Percentiles rank a stretch among this genome's conserved stretches.
phyloP scores from a whole-genome alignment of 2,888 invertebrate species.

The Microctonus brassicae region DNA sequence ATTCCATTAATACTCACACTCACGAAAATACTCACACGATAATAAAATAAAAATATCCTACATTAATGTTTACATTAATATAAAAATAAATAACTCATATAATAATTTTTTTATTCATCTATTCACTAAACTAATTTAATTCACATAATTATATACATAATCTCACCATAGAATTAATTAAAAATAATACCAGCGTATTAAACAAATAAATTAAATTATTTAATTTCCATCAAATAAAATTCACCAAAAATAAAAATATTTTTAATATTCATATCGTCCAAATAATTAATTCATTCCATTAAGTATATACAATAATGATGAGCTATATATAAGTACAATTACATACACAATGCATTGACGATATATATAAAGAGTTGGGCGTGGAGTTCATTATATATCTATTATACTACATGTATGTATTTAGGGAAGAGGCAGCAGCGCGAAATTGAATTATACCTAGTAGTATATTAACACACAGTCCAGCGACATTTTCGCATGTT shows the following conservation, averaged over 20 bases:
- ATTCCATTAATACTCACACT: neutral
- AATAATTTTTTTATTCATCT: too few relatives aligned
- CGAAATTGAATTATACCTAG: slow-evolving; percentile 51
- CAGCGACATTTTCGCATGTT: slow-evolving; percentile 51
- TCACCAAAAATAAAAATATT: neutral
- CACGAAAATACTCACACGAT: too few relatives aligned
- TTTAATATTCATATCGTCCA: too few relatives aligned
- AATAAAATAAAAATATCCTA: too few relatives aligned
- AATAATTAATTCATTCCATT: too few relatives aligned
- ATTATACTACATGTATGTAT: neutral
- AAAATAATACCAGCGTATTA: too few relatives aligned
- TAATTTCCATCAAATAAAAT: neutral
- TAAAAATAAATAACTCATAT: too few relatives aligned
- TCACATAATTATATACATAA: too few relatives aligned
- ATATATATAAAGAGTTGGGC: neutral
- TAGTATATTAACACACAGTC: slow-evolving; percentile 46
- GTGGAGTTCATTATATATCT: slow-evolving; percentile 5
- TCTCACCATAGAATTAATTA: too few relatives aligned
- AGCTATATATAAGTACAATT: neutral
- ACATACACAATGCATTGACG: neutral
- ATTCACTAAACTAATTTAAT: too few relatives aligned
- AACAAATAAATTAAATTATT: too few relatives aligned
- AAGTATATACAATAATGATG: too few relatives aligned
- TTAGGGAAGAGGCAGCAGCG: slow-evolving; percentile 41
- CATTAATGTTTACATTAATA: neutral